Evolutionary conservation across 2,113 vertebrate genomes (phyloP).

Genomic region (Cryptotis parvus): DNA sequence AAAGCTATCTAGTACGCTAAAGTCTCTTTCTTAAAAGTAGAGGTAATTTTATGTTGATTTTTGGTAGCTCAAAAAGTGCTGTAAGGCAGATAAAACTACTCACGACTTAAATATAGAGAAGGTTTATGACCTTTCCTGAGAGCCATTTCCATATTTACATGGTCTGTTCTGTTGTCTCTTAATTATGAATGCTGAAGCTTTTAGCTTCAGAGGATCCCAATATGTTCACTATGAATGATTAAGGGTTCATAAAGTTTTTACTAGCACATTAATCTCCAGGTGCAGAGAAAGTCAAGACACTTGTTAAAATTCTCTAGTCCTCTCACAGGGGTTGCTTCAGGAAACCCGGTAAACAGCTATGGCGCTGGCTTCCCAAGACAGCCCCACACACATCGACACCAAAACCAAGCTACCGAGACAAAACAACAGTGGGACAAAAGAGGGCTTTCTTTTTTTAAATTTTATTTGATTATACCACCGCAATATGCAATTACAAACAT

Average conservation of each 20-base stretch:
- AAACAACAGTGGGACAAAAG: not conserved
- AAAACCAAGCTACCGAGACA: slow-evolving; percentile 43
- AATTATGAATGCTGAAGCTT: slow-evolving; percentile 86
- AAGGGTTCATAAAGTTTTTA: slow-evolving; percentile 85
- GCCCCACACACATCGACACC: slow-evolving; percentile 40
- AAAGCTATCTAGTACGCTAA: not conserved
- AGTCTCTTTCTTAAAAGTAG: not conserved
- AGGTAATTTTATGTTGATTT: not conserved
- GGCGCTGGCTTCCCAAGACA: not conserved
- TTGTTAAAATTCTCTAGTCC: slow-evolving; percentile 80
- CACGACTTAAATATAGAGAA: slow-evolving; percentile 45
- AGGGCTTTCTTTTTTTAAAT: too few species aligned
- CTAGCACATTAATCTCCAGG: slow-evolving; percentile 84
- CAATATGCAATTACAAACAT: too few species aligned
- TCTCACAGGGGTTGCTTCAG: slow-evolving; percentile 47
- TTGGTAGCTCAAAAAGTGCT: not conserved
- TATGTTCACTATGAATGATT: slow-evolving; percentile 86
- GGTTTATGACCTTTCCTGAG: slow-evolving; percentile 68
- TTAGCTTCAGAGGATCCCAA: slow-evolving; percentile 78
- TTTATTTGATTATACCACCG: too few species aligned
- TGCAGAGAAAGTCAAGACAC: slow-evolving; percentile 76
- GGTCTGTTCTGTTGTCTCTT: slow-evolving; percentile 79
- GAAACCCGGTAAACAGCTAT: slow-evolving; percentile 49
- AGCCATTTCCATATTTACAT: slow-evolving; percentile 68
- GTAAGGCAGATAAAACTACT: not conserved